Evolutionary conservation across 2,888 invertebrate genomes (phyloP), one percentile per base, ranked within the genome.

Genomic region (Troglohyphantes excavatus): DNA sequence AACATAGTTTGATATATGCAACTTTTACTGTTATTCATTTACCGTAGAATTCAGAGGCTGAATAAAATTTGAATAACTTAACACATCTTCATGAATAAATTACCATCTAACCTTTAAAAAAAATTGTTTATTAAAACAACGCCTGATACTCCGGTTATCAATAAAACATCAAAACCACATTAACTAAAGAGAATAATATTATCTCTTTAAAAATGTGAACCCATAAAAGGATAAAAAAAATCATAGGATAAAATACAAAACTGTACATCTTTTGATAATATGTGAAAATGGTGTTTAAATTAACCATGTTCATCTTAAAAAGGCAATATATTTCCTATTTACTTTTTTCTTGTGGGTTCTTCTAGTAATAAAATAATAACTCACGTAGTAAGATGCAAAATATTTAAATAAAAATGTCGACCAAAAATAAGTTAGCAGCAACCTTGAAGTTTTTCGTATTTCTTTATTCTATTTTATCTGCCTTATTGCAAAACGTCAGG

Each of bases 321-420:
- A 63, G 26, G 65, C 26, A 78, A 43, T 65, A 65, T 78, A 78
- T 39, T 63, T 78, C n/a, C n/a, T 63, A 78, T 78, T 23, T 65
- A 43, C n/a, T 9, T 26, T n/a, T 17, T 11, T 46, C 23, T 23
- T 72, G 26, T n/a, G 23, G 19, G 23, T 61, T n/a, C 17, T n/a
- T 59, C 53, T 75, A 61, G 33, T 33, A 23, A 70, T 59, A 61
- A 82, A 82, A 82, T 82, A 70, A 82, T 67, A 70, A 59, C 82
- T 46, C 23, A 39, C 9, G 26, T 7, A 59, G 27, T 70, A 82
- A 82, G 53, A 82, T 67, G 70, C 29, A 70, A 70, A 70, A 61
- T 70, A 61, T 61, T 43, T 67, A 21, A 82, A 82, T 46, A 61
- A 61, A 53, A 61, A 70, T 39, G 23, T 11, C n/a, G 33, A 53